A percentile compares a stretch with the other conserved stretches of the same genome.
Conservation (phyloP, 1,140 invertebrate species). For the Thaumatotibia leucotreta region DNA sequence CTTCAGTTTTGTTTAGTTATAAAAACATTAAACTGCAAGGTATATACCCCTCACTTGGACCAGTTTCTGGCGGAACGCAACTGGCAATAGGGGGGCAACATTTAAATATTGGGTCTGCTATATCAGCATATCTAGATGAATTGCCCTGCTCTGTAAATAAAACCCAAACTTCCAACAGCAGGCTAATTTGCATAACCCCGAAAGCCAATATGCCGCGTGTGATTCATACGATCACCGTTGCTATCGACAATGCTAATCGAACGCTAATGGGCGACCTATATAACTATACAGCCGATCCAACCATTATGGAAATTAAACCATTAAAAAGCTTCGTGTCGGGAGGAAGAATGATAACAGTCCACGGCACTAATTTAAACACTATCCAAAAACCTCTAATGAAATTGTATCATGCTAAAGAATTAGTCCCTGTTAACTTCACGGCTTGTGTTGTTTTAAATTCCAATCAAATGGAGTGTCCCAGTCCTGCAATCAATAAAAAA, state of each 20-base stretch:
- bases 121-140: slow-evolving; percentile 92
- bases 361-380: slow-evolving; percentile 93
- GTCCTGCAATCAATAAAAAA: slow-evolving; percentile 86
- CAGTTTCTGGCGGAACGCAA: slow-evolving; percentile 95
- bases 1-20: slow-evolving; percentile 92
- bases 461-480: slow-evolving; percentile 96
- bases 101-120: slow-evolving; percentile 94
- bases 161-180: slow-evolving; percentile 91
- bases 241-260: slow-evolving; percentile 79
- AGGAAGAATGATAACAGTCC: slow-evolving; percentile 94
- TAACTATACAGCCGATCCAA: slow-evolving; percentile 95
- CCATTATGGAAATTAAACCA: slow-evolving; percentile 94
- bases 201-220: slow-evolving; percentile 68
- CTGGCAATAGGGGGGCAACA: slow-evolving; percentile 93
- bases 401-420: slow-evolving; percentile 84
- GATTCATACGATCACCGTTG: slow-evolving; percentile 73
- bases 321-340: slow-evolving; percentile 92
- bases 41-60: slow-evolving; percentile 91
- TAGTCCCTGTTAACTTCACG: slow-evolving; percentile 85
- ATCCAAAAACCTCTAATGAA: slow-evolving; percentile 95
- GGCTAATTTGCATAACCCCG: slow-evolving; percentile 92
- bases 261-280: slow-evolving; percentile 92
- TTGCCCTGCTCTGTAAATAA: slow-evolving; percentile 92
- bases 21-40: slow-evolving; percentile 89
- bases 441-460: slow-evolving; percentile 91